Evolutionary conservation across 2,888 invertebrate species (phyloP).

Genomic region (Hecatera dysodea): DNA sequence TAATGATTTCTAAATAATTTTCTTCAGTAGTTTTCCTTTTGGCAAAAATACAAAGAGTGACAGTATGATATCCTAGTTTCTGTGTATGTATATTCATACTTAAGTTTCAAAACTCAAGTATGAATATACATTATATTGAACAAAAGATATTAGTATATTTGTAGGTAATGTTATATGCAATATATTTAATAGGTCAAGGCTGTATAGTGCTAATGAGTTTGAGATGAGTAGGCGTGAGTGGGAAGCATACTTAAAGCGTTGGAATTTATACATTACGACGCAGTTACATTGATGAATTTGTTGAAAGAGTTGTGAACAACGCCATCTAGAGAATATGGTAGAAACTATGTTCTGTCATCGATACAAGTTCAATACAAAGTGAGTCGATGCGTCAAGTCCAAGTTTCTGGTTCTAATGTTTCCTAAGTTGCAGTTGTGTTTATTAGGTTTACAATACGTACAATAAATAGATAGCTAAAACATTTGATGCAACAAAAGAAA

Average conservation of each 20-base stretch:
- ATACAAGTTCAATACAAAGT: neutral
- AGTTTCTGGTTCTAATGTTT: neutral
- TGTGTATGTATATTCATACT: too few species aligned
- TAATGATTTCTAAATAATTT: constrained; percentile 7
- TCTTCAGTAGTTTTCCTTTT: constrained; percentile 1
- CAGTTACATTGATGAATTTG: constrained; percentile 1
- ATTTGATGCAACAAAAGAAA: too few species aligned
- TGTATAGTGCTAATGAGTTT: constrained; percentile 42
- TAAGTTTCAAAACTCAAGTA: constrained; percentile 5
- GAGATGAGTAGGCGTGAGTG: constrained; percentile 54
- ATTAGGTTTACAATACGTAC: too few species aligned
- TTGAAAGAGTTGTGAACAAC: constrained; percentile 10
- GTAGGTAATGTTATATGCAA: neutral
- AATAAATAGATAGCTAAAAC: too few species aligned
- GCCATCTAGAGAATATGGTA: constrained; percentile 44
- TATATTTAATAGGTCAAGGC: constrained; percentile 67
- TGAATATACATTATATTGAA: neutral
- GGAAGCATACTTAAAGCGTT: constrained; percentile 42
- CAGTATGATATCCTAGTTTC: neutral
- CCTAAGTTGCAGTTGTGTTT: neutral
- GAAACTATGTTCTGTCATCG: neutral
- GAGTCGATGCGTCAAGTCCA: neutral
- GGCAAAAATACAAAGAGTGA: constrained; percentile 4
- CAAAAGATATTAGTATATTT: neutral
- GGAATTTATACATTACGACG: constrained; percentile 46